phyloP scores from a whole-genome alignment of 2,113 vertebrate species.

The Eudyptes chrysolophus region DNA sequence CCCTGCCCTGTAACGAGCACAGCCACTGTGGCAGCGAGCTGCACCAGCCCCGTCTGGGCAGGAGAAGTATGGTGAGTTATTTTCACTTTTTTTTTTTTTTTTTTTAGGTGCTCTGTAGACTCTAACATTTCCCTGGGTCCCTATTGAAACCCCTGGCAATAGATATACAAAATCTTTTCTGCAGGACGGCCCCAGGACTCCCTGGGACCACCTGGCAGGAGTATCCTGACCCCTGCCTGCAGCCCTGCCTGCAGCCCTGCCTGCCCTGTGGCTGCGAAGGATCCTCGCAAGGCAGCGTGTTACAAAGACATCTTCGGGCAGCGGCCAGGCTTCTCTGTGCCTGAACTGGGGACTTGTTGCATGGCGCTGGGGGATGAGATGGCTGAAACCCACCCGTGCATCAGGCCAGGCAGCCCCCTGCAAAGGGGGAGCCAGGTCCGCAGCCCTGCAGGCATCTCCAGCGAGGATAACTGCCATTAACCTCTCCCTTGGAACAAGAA shows the following conservation, averaged over 20 bases:
- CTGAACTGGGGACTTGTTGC: background rate
- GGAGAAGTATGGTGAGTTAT: accelerated
- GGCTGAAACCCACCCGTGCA: accelerated
- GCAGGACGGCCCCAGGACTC: background rate
- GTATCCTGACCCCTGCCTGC: background rate
- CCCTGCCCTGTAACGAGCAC: background rate
- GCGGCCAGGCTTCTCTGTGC: background rate
- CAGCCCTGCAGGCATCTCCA: conserved; percentile 8
- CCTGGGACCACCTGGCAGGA: background rate
- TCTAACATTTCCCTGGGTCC: background rate
- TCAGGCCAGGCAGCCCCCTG: background rate
- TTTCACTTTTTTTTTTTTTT: background rate
- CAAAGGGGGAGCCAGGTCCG: background rate
- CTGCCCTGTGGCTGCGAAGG: background rate
- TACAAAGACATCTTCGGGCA: background rate
- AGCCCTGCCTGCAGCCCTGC: background rate
- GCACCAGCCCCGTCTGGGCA: accelerated
- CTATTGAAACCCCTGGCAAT: background rate
- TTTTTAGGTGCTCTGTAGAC: background rate
- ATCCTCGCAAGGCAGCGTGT: accelerated
- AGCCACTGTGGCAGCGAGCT: accelerated
- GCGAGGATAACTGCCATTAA: conserved; percentile 59
- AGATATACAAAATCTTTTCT: background rate
- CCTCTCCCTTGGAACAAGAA: conserved; percentile 78
- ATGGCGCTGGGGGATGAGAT: background rate